Conservation (phyloP, 2,888 invertebrate species). For the Synanthedon andrenaeformis region DNA sequence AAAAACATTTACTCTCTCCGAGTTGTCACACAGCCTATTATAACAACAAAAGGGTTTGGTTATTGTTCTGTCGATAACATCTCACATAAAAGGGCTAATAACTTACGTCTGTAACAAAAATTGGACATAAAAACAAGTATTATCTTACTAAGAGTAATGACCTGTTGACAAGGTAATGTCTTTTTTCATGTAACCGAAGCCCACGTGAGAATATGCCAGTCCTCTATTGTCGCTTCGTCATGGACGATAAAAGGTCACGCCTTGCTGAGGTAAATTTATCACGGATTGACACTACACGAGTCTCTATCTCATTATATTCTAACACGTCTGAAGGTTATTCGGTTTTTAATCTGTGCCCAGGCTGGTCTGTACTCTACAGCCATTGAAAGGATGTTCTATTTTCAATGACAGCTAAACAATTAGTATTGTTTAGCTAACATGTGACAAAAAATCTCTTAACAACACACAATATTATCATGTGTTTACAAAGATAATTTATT, state of each 20-base stretch:
- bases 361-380: no score
- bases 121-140: conserved; percentile 16
- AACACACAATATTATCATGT: no score
- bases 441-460: no score
- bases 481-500: no score
- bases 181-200: conserved; percentile 15
- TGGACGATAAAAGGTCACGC: conserved; percentile 22
- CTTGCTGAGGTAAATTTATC: conserved; percentile 22
- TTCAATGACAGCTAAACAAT: no score
- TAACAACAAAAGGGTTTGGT: no score
- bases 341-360: no score
- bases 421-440: no score
- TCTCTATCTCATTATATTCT: conserved; percentile 8
- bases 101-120: not conserved
- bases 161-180: conserved; percentile 8
- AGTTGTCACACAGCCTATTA: no score
- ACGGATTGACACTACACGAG: conserved; percentile 28
- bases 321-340: conserved; percentile 6
- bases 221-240: conserved; percentile 25
- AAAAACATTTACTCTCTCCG: no score
- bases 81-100: not conserved
- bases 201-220: conserved; percentile 10
- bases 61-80: no score
- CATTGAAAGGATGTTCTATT: no score
- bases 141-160: conserved; percentile 19